Percentiles rank a stretch among this genome's conserved stretches.
Conservation (phyloP, 64 coral and sea anemone species). For the Porites australiensis region DNA sequence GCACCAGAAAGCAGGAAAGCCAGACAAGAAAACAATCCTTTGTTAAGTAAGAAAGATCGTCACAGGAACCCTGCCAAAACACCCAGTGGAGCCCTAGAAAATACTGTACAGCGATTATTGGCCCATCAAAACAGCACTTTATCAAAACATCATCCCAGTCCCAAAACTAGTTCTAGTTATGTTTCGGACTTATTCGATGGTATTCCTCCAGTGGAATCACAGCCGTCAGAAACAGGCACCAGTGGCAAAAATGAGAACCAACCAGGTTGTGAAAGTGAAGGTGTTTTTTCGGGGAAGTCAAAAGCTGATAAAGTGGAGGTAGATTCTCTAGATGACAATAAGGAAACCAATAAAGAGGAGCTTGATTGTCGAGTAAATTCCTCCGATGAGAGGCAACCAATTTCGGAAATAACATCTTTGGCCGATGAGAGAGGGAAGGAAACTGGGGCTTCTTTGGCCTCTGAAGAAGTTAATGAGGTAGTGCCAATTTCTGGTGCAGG, state of each 20-base stretch:
- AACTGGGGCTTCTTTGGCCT: too few relatives aligned
- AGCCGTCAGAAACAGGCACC: not conserved
- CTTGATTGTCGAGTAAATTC: too few relatives aligned
- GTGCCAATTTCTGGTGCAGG: not conserved
- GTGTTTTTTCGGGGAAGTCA: too few relatives aligned
- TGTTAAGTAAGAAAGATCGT: not conserved
- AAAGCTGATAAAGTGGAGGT: too few relatives aligned
- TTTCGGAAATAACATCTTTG: too few relatives aligned
- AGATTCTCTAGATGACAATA: too few relatives aligned
- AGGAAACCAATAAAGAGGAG: too few relatives aligned
- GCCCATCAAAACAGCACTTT: not conserved
- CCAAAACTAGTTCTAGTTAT: not conserved
- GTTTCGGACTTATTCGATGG: not conserved
- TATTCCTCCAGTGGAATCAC: not conserved
- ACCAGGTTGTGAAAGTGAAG: not conserved
- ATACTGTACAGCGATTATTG: conserved; percentile 7
- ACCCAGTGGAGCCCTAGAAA: not conserved
- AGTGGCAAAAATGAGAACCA: not conserved
- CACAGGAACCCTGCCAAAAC: not conserved
- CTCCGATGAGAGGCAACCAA: too few relatives aligned
- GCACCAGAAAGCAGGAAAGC: not conserved
- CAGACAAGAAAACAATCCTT: not conserved
- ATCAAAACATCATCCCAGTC: not conserved
- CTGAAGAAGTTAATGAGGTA: not conserved
- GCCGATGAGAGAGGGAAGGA: too few relatives aligned